A percentile compares a stretch with the other conserved stretches of the same genome.
Evolutionary conservation across 2,113 vertebrate genomes (phyloP).

Genomic region (Mesocricetus auratus): DNA sequence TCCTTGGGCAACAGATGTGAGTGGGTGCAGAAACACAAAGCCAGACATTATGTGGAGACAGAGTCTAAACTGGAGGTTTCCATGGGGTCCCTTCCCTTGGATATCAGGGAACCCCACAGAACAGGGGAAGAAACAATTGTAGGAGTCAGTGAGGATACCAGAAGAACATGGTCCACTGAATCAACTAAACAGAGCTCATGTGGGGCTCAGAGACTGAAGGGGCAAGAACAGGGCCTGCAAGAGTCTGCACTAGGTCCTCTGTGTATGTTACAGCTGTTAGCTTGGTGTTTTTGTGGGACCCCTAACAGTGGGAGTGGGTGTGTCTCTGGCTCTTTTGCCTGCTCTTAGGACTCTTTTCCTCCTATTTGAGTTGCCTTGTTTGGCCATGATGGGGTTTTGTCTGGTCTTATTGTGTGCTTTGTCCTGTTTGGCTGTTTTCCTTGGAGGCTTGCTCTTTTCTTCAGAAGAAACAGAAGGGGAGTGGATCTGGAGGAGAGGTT

Average conservation of each 20-base stretch:
- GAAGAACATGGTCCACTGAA: not conserved
- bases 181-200: not conserved
- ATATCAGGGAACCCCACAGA: not conserved
- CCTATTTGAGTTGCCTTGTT: not conserved
- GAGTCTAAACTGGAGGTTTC: not conserved
- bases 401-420: not conserved
- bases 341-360: not conserved
- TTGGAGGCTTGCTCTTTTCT: not conserved
- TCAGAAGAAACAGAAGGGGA: not conserved
- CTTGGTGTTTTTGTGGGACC: not conserved
- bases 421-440: not conserved
- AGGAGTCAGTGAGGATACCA: not conserved
- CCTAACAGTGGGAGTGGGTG: not conserved
- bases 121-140: not conserved
- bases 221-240: not conserved
- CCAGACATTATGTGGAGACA: not conserved
- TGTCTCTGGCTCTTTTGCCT: not conserved
- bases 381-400: not conserved
- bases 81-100: not conserved
- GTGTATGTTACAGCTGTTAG: not conserved
- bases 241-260: not conserved
- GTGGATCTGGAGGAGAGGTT: not conserved
- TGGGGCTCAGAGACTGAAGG: not conserved
- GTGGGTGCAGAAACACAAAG: not conserved
- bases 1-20: not conserved